phyloP scores from a whole-genome alignment of 2,113 vertebrate species.

The Menidia beryllina region DNA sequence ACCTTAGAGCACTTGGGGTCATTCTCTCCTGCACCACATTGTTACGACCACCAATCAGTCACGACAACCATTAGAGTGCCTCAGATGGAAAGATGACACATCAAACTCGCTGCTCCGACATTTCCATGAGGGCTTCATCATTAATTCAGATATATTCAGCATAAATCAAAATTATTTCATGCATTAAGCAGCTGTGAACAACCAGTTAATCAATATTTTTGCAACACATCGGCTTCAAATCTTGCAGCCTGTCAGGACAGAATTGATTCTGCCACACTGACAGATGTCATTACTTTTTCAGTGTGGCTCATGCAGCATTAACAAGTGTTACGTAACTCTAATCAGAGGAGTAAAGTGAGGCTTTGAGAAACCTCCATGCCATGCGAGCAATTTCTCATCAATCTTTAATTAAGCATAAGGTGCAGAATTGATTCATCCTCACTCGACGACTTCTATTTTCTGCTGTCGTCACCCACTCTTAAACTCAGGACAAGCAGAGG shows the following conservation, averaged over 20 bases:
- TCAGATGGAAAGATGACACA: slow-evolving; percentile 18
- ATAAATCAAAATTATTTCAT: slow-evolving; percentile 49
- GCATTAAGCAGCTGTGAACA: slow-evolving; percentile 32
- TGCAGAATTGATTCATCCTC: slow-evolving; percentile 75
- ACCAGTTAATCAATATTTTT: slow-evolving; percentile 36
- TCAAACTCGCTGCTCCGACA: background rate
- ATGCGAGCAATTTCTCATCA: slow-evolving; percentile 72
- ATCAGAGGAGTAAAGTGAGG: slow-evolving; percentile 74
- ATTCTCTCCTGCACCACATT: background rate
- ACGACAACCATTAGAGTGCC: slow-evolving; percentile 5
- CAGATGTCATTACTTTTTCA: slow-evolving; percentile 75
- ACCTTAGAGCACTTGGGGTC: background rate
- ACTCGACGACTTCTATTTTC: slow-evolving; percentile 73
- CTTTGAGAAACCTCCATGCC: slow-evolving; percentile 67
- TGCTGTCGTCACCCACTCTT: slow-evolving; percentile 61
- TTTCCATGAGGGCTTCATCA: slow-evolving; percentile 28
- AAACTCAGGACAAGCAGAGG: slow-evolving; percentile 47
- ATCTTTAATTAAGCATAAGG: slow-evolving; percentile 83
- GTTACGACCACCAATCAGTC: background rate
- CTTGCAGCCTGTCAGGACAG: slow-evolving; percentile 34
- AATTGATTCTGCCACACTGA: slow-evolving; percentile 60
- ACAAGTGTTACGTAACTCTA: slow-evolving; percentile 77
- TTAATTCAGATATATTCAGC: slow-evolving; percentile 44
- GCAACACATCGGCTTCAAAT: slow-evolving; percentile 9
- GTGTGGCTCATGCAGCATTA: slow-evolving; percentile 75